A percentile compares a stretch with the other conserved stretches of the same genome.
Evolutionary conservation across 2,113 vertebrate genomes (phyloP).

Genomic region (Indicator maculatus): DNA sequence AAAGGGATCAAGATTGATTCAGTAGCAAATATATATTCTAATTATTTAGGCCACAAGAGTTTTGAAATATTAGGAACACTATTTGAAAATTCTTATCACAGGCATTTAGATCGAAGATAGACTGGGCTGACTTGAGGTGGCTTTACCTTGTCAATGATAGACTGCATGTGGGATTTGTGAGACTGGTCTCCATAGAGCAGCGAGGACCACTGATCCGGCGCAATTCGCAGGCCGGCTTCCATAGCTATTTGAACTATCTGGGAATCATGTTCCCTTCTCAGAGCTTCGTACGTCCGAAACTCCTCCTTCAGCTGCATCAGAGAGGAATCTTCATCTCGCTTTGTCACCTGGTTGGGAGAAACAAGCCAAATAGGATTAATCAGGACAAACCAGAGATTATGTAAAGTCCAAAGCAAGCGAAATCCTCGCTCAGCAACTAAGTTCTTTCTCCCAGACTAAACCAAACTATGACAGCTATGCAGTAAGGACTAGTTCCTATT

Average conservation of each 20-base stretch:
- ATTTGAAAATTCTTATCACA: background rate
- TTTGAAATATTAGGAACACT: background rate
- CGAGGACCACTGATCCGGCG: constrained; percentile 98
- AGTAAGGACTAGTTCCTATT: background rate
- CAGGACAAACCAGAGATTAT: background rate
- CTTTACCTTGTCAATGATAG: constrained; percentile 97
- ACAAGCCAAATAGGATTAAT: background rate
- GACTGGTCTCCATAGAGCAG: constrained; percentile 95
- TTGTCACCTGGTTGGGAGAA: constrained; percentile 86
- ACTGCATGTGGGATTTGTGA: constrained; percentile 99
- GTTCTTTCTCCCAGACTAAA: background rate
- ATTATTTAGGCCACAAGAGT: background rate
- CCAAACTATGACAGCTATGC: background rate
- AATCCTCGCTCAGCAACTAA: background rate
- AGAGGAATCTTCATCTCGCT: constrained; percentile 97
- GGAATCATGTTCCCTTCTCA: constrained; percentile 95
- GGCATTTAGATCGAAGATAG: background rate
- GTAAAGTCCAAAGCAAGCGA: background rate
- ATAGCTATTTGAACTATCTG: constrained; percentile 99
- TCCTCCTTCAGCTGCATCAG: constrained; percentile 99
- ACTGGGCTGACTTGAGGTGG: background rate
- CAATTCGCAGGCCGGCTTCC: constrained; percentile 97
- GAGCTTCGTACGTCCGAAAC: constrained; percentile 94
- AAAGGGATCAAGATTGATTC: background rate
- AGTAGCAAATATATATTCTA: background rate